Base-by-base conservation (phyloP, 2,888 invertebrate species). In the Eledone cirrhosa region DNA sequence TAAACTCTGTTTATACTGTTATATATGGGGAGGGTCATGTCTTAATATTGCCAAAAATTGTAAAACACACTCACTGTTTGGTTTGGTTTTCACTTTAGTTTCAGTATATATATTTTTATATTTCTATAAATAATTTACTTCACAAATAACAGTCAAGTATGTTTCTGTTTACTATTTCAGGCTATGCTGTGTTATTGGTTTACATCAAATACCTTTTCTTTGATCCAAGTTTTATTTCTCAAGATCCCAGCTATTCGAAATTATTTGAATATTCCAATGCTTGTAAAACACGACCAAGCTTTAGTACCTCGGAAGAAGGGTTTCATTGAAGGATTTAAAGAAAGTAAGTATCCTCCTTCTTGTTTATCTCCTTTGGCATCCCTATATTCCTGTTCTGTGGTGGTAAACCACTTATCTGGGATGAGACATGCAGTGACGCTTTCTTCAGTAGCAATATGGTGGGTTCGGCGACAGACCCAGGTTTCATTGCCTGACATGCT, bases 151-250 rank as follows among this genome's bases (percentile, higher is more conserved):
- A 31, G 0, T 41, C 47, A 47, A 8, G 22, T 29, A 27, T 31
- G 13, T 41, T 22, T 63, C 78, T 29, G 47, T 77, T 31, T 77
- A 22, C 48, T 67, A 81, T 63, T 27, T 53, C 78, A 90, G 93
- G 97, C 95, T 0, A 94, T 98, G 87, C 92, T 97, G 69, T 94
- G 95, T 48, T 98, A 98, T 89, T 98, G 98, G 98, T 93, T 94
- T 24, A 94, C 95, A 41, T 95, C 94, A 85, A 98, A 98, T 90
- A 93, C 95, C 74, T 94, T 97, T 82, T 96, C 97, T 0, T 90
- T 98, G 5, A 82, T 92, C 0, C 97, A 97, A 94, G 95, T 95
- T 13, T 93, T 94, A 14, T 78, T 97, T 78, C 91, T 98, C 22
- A 94, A 93, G 91, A 92, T 95, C 82, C 95, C 96, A 14, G 89